phyloP scores from a whole-genome alignment of 2,113 vertebrate species.

The Rutilus rutilus region DNA sequence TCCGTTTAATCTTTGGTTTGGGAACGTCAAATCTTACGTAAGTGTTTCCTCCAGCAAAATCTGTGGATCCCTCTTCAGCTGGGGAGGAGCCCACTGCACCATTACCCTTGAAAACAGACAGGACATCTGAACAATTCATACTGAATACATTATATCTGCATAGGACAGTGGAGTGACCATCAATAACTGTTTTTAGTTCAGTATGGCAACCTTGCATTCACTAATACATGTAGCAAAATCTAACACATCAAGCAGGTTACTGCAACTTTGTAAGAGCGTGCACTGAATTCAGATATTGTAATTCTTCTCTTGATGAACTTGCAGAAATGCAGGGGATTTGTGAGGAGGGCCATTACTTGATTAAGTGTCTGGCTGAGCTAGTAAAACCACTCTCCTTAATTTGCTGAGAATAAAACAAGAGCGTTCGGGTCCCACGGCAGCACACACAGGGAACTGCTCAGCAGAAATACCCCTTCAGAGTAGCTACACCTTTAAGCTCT shows the following conservation, averaged over 20 bases:
- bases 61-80: slow-evolving; percentile 72
- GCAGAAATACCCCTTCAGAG: slow-evolving; percentile 18
- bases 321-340: neutral
- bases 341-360: slow-evolving; percentile 57
- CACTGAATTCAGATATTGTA: slow-evolving; percentile 25
- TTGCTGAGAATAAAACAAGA: slow-evolving; percentile 52
- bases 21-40: slow-evolving; percentile 90
- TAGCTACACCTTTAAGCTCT: neutral
- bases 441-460: neutral
- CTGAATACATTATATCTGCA: neutral
- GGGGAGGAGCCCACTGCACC: slow-evolving; percentile 61
- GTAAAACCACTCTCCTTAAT: slow-evolving; percentile 62
- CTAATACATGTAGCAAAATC: neutral
- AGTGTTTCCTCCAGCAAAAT: slow-evolving; percentile 75
- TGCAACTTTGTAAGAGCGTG: slow-evolving; percentile 45
- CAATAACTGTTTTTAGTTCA: neutral
- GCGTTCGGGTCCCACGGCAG: neutral
- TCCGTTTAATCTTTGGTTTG: slow-evolving; percentile 79
- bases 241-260: slow-evolving; percentile 48
- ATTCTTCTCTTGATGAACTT: slow-evolving; percentile 49
- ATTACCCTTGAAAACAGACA: slow-evolving; percentile 55
- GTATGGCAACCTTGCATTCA: neutral
- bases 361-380: slow-evolving; percentile 51
- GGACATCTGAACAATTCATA: slow-evolving; percentile 33
- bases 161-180: neutral